A percentile compares a stretch with the other conserved stretches of the same genome.
Evolutionary conservation across 2,797 vertebrate species (phyloP).

Genomic region (Momotus momota): DNA sequence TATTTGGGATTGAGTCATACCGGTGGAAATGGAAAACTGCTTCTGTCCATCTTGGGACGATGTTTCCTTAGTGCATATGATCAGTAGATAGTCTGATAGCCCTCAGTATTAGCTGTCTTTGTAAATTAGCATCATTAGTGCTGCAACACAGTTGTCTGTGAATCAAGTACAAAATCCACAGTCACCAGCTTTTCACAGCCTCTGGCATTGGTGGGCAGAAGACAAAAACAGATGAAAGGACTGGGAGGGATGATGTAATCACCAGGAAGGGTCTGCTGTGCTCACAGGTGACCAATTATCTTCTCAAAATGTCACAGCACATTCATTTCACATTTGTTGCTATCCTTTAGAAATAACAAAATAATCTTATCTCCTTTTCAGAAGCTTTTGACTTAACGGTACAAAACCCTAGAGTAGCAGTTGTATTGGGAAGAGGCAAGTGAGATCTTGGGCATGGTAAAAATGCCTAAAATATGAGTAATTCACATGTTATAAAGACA

Average conservation of each 20-base stretch:
- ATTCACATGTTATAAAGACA: not conserved
- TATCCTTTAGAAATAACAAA: not conserved
- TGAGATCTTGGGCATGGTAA: not conserved
- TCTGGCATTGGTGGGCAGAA: not conserved
- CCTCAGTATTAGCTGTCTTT: not conserved
- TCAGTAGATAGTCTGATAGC: not conserved
- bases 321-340: rapidly evolving
- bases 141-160: not conserved
- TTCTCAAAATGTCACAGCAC: not conserved
- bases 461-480: not conserved
- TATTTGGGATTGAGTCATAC: not conserved
- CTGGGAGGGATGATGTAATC: not conserved
- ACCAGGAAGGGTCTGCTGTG: not conserved
- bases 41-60: not conserved
- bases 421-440: not conserved
- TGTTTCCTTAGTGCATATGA: not conserved
- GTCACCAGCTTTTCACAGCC: not conserved
- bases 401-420: not conserved
- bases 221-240: not conserved
- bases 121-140: not conserved
- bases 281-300: not conserved
- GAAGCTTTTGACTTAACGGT: not conserved
- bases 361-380: not conserved
- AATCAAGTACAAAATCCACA: not conserved
- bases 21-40: not conserved